Evolutionary conservation across 2,888 invertebrate species (phyloP).

Genomic region (Ellobium chinense): DNA sequence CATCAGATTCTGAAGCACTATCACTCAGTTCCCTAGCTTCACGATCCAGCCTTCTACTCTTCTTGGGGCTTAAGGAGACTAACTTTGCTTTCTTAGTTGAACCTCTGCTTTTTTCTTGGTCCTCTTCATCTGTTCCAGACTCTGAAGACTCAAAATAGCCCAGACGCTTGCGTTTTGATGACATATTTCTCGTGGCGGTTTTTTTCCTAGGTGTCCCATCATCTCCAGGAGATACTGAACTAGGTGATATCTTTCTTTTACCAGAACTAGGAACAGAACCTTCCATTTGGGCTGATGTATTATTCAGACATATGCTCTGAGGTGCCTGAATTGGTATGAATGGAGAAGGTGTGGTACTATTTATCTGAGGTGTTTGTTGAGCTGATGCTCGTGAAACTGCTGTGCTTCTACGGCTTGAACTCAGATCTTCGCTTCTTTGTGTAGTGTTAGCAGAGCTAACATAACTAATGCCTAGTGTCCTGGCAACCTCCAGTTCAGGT

Average conservation of each 20-base stretch:
- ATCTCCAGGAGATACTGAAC: not conserved
- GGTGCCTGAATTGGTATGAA: not conserved
- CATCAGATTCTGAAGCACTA: constrained; percentile 5
- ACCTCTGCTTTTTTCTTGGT: constrained; percentile 6
- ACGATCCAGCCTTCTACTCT: not conserved
- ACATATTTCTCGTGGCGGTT: not conserved
- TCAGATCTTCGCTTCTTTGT: not conserved
- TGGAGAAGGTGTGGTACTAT: not conserved
- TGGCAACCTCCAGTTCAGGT: not conserved
- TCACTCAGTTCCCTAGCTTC: not conserved
- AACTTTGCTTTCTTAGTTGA: constrained; percentile 4
- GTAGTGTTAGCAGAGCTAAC: not conserved
- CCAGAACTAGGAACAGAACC: not conserved
- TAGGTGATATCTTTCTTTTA: not conserved
- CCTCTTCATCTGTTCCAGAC: constrained; percentile 1
- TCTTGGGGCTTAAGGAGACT: not conserved
- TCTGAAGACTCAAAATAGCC: constrained; percentile 34
- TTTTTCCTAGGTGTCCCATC: not conserved
- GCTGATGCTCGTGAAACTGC: not conserved
- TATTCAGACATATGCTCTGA: not conserved
- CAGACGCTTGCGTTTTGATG: constrained; percentile 18
- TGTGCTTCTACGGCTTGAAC: not conserved
- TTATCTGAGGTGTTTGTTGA: not conserved
- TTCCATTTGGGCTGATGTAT: not conserved
- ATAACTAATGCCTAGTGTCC: not conserved